Evolutionary conservation across 2,888 invertebrate genomes (phyloP).

Genomic region (Calliphora vomitoria): DNA sequence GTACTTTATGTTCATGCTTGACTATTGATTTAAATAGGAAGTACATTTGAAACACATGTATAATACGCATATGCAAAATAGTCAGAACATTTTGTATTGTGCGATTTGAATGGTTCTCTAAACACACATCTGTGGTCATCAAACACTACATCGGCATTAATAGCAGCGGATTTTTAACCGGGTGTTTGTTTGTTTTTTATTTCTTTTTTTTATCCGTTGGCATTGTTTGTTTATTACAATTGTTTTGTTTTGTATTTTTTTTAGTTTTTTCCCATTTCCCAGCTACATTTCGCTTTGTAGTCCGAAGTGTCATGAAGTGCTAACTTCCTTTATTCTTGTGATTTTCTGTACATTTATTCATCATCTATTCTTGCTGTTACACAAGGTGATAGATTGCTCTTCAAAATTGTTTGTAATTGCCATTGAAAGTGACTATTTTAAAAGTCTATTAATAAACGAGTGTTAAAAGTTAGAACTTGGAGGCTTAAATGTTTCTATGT

Average conservation of each 20-base stretch:
- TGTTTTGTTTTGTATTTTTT: not conserved
- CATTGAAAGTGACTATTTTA: not conserved
- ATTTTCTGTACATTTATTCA: not conserved
- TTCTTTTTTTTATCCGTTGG: not conserved
- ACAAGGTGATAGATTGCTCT: constrained; percentile 9
- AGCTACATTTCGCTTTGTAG: not conserved
- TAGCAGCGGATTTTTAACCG: constrained; percentile 27
- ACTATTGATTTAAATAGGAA: constrained; percentile 52
- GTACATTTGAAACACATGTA: constrained; percentile 53
- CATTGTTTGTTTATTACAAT: constrained; percentile 30
- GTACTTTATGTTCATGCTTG: constrained; percentile 19
- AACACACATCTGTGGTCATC: constrained; percentile 72
- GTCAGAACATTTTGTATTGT: constrained; percentile 23
- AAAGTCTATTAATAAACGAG: not conserved
- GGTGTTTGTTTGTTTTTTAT: constrained; percentile 54
- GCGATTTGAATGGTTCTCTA: constrained; percentile 20
- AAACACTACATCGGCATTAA: constrained; percentile 3
- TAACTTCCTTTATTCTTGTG: constrained; percentile 17
- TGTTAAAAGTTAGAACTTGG: not conserved
- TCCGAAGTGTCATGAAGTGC: constrained; percentile 12
- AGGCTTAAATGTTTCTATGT: not conserved
- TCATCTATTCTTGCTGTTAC: not conserved
- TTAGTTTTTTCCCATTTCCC: not conserved
- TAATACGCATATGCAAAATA: constrained; percentile 57
- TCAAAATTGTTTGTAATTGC: not conserved